Conservation (phyloP, 2,113 vertebrate genomes). For the Abramis brama region DNA sequence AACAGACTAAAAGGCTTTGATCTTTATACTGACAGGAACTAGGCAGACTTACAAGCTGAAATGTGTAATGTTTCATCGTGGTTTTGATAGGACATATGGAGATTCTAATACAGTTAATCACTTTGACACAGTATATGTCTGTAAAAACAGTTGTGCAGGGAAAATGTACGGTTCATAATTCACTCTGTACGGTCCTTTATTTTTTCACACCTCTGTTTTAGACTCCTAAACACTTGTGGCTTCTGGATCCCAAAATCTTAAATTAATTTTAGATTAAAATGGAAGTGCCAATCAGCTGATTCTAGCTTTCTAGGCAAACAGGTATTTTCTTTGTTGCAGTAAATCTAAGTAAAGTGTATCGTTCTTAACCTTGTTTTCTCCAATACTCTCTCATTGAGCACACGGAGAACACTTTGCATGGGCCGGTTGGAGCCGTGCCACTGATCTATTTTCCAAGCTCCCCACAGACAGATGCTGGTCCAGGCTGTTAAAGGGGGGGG, state of each 20-base stretch:
- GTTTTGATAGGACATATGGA: constrained; percentile 35
- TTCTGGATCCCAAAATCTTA: constrained; percentile 1
- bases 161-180: constrained; percentile 11
- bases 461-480: constrained; percentile 58
- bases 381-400: constrained; percentile 25
- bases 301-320: neutral
- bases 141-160: constrained; percentile 34
- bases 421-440: constrained; percentile 43
- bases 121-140: constrained; percentile 30
- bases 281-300: neutral
- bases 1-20: constrained; percentile 38
- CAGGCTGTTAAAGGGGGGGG: constrained; percentile 41
- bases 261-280: neutral
- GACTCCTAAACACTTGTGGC: constrained; percentile 37
- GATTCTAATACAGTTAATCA: constrained; percentile 24
- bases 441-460: constrained; percentile 56
- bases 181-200: neutral
- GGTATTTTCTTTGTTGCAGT: constrained; percentile 32
- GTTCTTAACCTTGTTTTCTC: constrained; percentile 11
- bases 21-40: constrained; percentile 23
- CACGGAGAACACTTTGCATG: constrained; percentile 50
- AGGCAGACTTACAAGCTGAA: neutral
- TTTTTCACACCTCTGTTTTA: constrained; percentile 27
- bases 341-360: constrained; percentile 21
- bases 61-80: constrained; percentile 7